These are phyloP conservation scores for Chionis minor DNA, from an alignment of 2,113 vertebrate species.

Conservation along the genomic window DNA sequence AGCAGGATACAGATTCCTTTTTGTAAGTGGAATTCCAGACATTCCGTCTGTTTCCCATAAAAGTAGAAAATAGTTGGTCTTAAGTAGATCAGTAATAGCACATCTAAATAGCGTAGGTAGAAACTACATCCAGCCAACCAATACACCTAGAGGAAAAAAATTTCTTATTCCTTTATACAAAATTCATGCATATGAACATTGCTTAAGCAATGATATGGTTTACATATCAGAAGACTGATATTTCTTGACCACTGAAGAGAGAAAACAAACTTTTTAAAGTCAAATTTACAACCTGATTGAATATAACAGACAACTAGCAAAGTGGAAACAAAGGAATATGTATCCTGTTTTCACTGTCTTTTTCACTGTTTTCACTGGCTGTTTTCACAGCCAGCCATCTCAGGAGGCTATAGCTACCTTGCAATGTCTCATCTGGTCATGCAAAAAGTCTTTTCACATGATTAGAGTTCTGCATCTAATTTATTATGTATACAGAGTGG, in stretches of 20 bases:
- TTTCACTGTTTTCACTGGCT: neutral
- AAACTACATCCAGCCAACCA: neutral
- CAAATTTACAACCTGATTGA: neutral
- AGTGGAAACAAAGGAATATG: neutral
- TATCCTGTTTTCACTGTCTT: neutral
- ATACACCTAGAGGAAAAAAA: neutral
- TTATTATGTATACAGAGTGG: neutral
- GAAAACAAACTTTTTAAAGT: neutral
- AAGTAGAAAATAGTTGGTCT: constrained; percentile 59
- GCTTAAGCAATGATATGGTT: neutral
- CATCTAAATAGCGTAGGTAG: neutral
- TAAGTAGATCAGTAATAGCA: constrained; percentile 27
- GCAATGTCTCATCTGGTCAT: neutral
- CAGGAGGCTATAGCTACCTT: neutral
- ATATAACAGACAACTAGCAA: neutral
- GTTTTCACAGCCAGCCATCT: neutral
- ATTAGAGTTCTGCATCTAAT: neutral
- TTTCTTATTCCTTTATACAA: neutral
- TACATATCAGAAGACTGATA: neutral
- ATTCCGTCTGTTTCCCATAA: constrained; percentile 71
- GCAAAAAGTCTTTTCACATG: neutral
- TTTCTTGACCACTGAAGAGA: neutral
- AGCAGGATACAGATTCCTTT: constrained; percentile 70
- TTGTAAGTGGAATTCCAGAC: constrained; percentile 73
- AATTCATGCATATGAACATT: neutral